Percentiles rank a stretch among this genome's conserved stretches.
phyloP scores from a whole-genome alignment of 2,888 invertebrate species.

The Stictocephala bisonia region DNA sequence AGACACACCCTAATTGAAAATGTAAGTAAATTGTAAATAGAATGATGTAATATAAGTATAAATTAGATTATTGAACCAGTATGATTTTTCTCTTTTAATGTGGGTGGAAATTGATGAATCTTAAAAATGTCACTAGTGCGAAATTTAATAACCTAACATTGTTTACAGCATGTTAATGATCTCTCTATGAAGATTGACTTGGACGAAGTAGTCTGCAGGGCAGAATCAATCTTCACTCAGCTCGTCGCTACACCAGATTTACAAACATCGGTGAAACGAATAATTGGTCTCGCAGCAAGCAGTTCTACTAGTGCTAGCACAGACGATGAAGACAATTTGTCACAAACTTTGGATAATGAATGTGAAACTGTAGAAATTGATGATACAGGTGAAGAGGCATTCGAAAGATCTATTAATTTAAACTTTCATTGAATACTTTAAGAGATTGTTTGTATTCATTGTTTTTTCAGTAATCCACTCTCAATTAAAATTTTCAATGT shows the following conservation, averaged over 20 bases:
- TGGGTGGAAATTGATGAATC: too few relatives aligned
- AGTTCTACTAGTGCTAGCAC: constrained; percentile 25
- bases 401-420: constrained; percentile 70
- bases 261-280: constrained; percentile 76
- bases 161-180: constrained; percentile 94
- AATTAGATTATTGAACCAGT: too few relatives aligned
- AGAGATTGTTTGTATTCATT: neutral
- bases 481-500: neutral
- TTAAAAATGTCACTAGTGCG: too few relatives aligned
- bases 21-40: too few relatives aligned
- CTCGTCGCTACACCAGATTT: constrained; percentile 76
- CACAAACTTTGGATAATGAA: constrained; percentile 54
- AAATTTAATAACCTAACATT: too few relatives aligned
- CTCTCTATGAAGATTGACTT: constrained; percentile 88
- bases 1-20: too few relatives aligned
- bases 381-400: constrained; percentile 70
- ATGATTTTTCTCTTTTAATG: too few relatives aligned
- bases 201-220: constrained; percentile 81
- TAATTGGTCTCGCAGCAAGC: constrained; percentile 72
- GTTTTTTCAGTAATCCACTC: too few relatives aligned
- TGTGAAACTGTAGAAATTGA: constrained; percentile 61
- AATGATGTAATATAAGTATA: too few relatives aligned
- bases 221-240: constrained; percentile 94
- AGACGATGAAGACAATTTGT: constrained; percentile 57
- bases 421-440: constrained; percentile 64